Evolutionary conservation across 2,113 vertebrate genomes (phyloP), one percentile per base, ranked within the genome.

Genomic region (Hydrolagus affinis): DNA sequence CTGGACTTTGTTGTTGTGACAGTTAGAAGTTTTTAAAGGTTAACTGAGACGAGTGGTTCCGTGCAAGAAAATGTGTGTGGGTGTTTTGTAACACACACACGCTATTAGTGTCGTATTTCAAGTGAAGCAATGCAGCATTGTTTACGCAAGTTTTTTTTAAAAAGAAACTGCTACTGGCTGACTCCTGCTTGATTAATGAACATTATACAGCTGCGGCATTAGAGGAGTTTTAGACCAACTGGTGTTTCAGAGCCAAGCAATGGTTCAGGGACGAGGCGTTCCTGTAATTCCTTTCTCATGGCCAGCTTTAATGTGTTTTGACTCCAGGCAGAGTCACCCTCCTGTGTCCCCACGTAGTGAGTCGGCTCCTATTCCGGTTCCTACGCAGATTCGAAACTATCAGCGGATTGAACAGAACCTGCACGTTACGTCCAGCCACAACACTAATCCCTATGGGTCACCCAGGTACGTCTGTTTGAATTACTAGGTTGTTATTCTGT

Each of bases 371-470:
- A 97, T 99, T 90, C 97, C 97, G 0, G 97, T 98, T 85, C 97
- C 97, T 85, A 98, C 97, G 0, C 97, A 99, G 91, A 93, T 98
- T 1, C 95, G 95, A 86, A 98, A 98, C 90, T 99, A 99, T 86
- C 97, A 99, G 89, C 96, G 97, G 86, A 98, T 99, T 75, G 98
- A 99, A 44, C 97, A 99, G 93, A 96, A 98, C 88, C 96, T 99
- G 14, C 95, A 94, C 85, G 96, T 95, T 86, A 95, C 95, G 87
- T 91, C 91, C 86, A 91, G 89, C 94, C 95, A 87, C 4, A 91
- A 90, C 56, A 90, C 94, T 85, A 94, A 95, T 6, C 91, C 94
- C 19, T 96, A 95, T 78, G 93, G 94, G 85, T 97, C 97, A 28
- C 96, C 97, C 83, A 96, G 97, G 97, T 99, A 91, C 94, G 93